Conservation (phyloP, 2,113 vertebrate genomes). For the Chloropsis cyanopogon region DNA sequence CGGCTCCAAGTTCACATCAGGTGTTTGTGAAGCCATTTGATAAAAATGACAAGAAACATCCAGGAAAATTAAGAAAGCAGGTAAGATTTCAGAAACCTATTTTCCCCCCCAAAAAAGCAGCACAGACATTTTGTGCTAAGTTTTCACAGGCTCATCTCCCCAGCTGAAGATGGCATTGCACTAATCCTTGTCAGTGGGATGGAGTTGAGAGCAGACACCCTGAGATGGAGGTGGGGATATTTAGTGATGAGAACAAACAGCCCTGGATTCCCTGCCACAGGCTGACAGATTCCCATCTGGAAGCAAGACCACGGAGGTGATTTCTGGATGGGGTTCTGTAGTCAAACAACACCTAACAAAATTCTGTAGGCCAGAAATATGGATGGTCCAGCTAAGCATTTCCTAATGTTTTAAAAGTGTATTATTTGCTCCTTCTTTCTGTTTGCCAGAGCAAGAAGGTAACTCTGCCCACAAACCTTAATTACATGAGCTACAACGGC, state of each 20-base stretch:
- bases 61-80: neutral
- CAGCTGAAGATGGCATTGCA: neutral
- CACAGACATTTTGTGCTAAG: neutral
- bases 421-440: neutral
- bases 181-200: neutral
- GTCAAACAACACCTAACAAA: neutral
- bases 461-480: neutral
- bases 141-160: neutral
- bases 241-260: neutral
- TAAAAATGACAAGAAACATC: neutral
- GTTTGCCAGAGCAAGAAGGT: constrained; percentile 2
- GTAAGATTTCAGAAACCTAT: neutral
- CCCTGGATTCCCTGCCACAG: neutral
- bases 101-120: neutral
- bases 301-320: neutral
- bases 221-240: neutral
- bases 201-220: neutral
- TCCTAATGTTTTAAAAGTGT: neutral
- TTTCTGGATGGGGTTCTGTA: accelerated
- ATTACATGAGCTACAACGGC: neutral
- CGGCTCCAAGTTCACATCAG: neutral
- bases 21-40: neutral
- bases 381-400: neutral
- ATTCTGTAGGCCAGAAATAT: neutral
- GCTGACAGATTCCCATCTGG: neutral